phyloP scores from a whole-genome alignment of 2,888 invertebrate genomes.

The Polylopha cassiicola region DNA sequence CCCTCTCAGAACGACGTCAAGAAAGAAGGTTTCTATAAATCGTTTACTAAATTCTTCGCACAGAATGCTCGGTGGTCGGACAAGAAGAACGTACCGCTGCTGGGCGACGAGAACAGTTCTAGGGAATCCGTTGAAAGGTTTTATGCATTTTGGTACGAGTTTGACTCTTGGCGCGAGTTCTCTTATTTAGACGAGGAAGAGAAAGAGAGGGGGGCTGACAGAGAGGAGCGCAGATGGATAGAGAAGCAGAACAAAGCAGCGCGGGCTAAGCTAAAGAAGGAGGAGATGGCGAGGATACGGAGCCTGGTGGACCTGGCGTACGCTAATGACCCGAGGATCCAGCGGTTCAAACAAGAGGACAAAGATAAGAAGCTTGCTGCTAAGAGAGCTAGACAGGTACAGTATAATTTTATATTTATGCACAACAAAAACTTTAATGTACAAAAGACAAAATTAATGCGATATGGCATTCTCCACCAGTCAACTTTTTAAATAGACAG shows the following conservation, averaged over 20 bases:
- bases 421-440: not conserved
- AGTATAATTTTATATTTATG: not conserved
- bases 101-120: constrained; percentile 86
- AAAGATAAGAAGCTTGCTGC: constrained; percentile 92
- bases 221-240: constrained; percentile 98
- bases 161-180: constrained; percentile 99
- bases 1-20: constrained; percentile 87
- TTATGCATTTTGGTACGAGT: constrained; percentile 98
- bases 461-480: too few relatives aligned
- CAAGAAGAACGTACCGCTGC: constrained; percentile 87
- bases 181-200: constrained; percentile 99
- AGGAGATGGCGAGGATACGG: constrained; percentile 95
- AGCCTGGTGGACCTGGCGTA: constrained; percentile 96
- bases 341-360: constrained; percentile 94
- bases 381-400: constrained; percentile 88
- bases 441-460: not conserved
- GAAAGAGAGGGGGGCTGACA: constrained; percentile 97
- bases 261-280: constrained; percentile 95
- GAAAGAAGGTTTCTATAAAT: constrained; percentile 84
- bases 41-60: constrained; percentile 82
- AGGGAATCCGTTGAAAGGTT: constrained; percentile 93
- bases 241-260: constrained; percentile 98
- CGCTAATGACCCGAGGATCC: constrained; percentile 94
- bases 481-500: too few relatives aligned
- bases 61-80: constrained; percentile 95